Evolutionary conservation across 2,797 vertebrate species (phyloP).

Genomic region (Pangasius sanitwongsei): DNA sequence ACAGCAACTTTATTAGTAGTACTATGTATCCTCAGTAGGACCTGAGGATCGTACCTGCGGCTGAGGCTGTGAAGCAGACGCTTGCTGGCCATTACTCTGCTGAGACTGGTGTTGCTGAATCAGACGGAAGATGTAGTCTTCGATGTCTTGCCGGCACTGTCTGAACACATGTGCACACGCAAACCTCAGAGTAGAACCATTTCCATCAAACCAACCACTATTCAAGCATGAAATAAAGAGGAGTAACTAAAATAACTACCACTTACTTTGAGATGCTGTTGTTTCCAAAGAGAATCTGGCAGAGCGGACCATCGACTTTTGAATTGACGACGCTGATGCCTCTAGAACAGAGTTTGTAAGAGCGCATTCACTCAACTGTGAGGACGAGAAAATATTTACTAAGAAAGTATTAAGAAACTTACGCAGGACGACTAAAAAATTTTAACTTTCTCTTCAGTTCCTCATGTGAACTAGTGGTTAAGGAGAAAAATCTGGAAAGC

Average conservation of each 20-base stretch:
- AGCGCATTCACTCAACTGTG: background rate
- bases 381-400: background rate
- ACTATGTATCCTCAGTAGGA: background rate
- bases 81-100: conserved; percentile 74
- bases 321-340: conserved; percentile 83
- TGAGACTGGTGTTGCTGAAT: conserved; percentile 84
- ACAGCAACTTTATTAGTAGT: background rate
- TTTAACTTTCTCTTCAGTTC: conserved; percentile 86
- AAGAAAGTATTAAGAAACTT: conserved; percentile 42
- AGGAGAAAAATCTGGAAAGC: conserved; percentile 63
- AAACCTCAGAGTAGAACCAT: background rate
- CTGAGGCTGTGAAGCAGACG: conserved; percentile 76
- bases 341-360: conserved; percentile 69
- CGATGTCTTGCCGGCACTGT: conserved; percentile 93
- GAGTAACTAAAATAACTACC: background rate
- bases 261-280: conserved; percentile 93
- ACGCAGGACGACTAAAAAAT: conserved; percentile 88
- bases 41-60: conserved; percentile 82
- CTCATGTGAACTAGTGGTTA: conserved; percentile 85
- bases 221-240: background rate
- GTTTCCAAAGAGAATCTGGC: conserved; percentile 94
- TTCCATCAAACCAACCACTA: background rate
- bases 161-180: conserved; percentile 64
- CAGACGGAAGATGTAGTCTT: conserved; percentile 87
- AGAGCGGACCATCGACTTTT: conserved; percentile 87